phyloP scores from a whole-genome alignment of 2,797 vertebrate species.

The Arrhamphus sclerolepis region DNA sequence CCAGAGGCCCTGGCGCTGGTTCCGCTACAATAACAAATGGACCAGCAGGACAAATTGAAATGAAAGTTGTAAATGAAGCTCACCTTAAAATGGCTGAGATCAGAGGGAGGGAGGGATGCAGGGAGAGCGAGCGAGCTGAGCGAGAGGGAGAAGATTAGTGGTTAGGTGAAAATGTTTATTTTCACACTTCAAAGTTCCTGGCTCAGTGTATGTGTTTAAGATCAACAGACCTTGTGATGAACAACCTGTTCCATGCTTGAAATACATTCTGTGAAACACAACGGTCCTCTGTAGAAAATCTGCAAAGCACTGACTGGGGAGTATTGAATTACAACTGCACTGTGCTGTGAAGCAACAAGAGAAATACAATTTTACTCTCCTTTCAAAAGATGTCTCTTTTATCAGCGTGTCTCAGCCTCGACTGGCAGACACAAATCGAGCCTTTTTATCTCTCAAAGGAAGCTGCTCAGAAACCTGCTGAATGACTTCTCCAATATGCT shows the following conservation, averaged over 20 bases:
- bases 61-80: slow-evolving; percentile 80
- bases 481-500: slow-evolving; percentile 38
- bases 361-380: slow-evolving; percentile 46
- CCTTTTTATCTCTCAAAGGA: slow-evolving; percentile 35
- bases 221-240: slow-evolving; percentile 79
- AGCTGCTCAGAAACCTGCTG: slow-evolving; percentile 45
- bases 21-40: slow-evolving; percentile 81
- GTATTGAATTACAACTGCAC: slow-evolving; percentile 68
- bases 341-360: slow-evolving; percentile 52
- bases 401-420: slow-evolving; percentile 44
- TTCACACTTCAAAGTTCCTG: slow-evolving; percentile 79
- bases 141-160: slow-evolving; percentile 63
- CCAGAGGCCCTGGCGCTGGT: slow-evolving; percentile 84
- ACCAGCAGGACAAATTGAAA: slow-evolving; percentile 80
- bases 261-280: slow-evolving; percentile 78
- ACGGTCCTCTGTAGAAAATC: slow-evolving; percentile 70
- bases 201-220: slow-evolving; percentile 73
- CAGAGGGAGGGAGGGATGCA: slow-evolving; percentile 24
- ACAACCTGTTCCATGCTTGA: slow-evolving; percentile 76
- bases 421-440: slow-evolving; percentile 40
- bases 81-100: slow-evolving; percentile 53
- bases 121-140: slow-evolving; percentile 13
- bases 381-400: slow-evolving; percentile 60
- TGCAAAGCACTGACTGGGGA: slow-evolving; percentile 73
- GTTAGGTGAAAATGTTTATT: slow-evolving; percentile 80